Percentiles rank a stretch among this genome's conserved stretches.
These are phyloP conservation scores for Neosilurus mollespiculum DNA, from an alignment of 2,797 vertebrate genomes.

Conservation along the genomic window DNA sequence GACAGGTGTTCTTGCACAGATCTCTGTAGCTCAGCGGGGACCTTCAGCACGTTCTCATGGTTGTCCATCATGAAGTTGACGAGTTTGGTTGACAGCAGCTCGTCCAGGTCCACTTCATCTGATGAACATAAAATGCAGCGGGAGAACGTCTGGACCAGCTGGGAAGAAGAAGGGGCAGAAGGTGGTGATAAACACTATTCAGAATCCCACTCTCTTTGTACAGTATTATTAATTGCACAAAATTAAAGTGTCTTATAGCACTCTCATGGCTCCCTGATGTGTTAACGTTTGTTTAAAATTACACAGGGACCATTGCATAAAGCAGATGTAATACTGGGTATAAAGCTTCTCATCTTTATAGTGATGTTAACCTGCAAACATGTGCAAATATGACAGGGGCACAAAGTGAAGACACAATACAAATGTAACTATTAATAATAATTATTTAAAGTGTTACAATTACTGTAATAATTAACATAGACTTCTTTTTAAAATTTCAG, in stretches of 20 bases:
- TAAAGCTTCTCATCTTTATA: neutral
- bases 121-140: slow-evolving; percentile 87
- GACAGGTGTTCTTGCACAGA: slow-evolving; percentile 85
- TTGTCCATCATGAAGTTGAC: slow-evolving; percentile 93
- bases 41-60: slow-evolving; percentile 80
- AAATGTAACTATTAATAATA: too few species aligned
- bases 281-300: too few species aligned
- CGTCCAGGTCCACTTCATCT: slow-evolving; percentile 91
- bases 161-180: neutral
- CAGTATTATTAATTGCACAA: too few species aligned
- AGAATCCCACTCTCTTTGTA: neutral
- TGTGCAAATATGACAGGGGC: neutral
- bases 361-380: neutral
- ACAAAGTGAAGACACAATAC: too few species aligned
- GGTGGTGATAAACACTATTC: neutral
- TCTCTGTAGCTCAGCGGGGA: slow-evolving; percentile 75
- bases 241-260: too few species aligned
- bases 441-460: too few species aligned
- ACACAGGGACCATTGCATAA: too few species aligned
- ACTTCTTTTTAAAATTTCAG: too few species aligned
- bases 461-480: too few species aligned
- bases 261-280: too few species aligned
- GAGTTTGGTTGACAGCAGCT: slow-evolving; percentile 88
- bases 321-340: neutral
- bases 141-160: slow-evolving; percentile 92